phyloP scores from a whole-genome alignment of 2,113 vertebrate genomes.

The Heterochromis multidens region DNA sequence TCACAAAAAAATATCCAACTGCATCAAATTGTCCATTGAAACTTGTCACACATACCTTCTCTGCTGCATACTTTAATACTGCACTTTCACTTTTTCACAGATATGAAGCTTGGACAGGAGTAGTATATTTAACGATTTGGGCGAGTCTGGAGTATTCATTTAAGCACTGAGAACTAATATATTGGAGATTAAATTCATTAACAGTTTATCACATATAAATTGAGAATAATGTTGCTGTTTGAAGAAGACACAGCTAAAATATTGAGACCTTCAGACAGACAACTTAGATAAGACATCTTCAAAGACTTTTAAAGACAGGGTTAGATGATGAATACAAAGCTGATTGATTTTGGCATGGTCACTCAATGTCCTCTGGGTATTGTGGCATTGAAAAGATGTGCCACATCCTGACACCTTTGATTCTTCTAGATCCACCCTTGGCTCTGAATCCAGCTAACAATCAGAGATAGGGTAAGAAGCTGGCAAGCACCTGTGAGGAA shows the following conservation, averaged over 20 bases:
- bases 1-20: neutral
- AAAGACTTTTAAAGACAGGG: conserved; percentile 32
- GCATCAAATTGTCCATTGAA: neutral
- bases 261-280: conserved; percentile 6
- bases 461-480: conserved; percentile 21
- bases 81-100: neutral
- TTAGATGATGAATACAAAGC: conserved; percentile 53
- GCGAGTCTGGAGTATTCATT: neutral
- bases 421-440: conserved; percentile 52
- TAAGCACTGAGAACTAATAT: neutral
- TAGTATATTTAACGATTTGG: neutral
- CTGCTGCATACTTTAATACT: neutral
- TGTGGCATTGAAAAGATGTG: conserved; percentile 48
- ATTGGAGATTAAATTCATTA: neutral
- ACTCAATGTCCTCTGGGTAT: conserved; percentile 47
- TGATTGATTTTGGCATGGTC: conserved; percentile 63
- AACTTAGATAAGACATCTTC: neutral
- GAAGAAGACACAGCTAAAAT: neutral
- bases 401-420: conserved; percentile 57
- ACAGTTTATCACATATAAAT: neutral
- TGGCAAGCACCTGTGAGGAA: conserved; percentile 2
- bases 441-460: conserved; percentile 28
- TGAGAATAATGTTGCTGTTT: neutral
- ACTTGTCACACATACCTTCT: neutral
- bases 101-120: neutral